Evolutionary conservation across 1,140 invertebrate genomes (phyloP), one percentile per base, ranked within the genome.

Genomic region (Papilio polytes): DNA sequence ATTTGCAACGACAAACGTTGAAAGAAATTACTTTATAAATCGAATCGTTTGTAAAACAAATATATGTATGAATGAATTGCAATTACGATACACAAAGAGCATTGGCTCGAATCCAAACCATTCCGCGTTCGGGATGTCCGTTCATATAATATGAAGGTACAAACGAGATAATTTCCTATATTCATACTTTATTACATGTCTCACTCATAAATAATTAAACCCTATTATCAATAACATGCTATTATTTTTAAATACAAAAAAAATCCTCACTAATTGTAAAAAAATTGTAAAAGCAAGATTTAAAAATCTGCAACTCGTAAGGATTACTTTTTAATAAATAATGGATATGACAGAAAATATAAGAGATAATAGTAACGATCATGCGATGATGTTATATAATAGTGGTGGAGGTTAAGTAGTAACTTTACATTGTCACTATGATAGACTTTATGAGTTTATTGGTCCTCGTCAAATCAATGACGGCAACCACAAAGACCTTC

Each of bases 401-500:
- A 36, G 63, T 70, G 26, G 2, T 31, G 36, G 63, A 70, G 63
- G 63, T 70, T 70, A 70, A 63, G 36, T 70, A 31, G 63, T 31
- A 26, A 63, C 22, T 26, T 70, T 70, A 70, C 63, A 70, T 31
- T 70, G 63, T 70, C 26, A 70, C 63, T 36, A 18, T 70, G 26
- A 70, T 63, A 63, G 26, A 31, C 2, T 70, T 70, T 70, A 70
- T 70, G 63, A 70, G 63, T 36, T 70, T 70, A 70, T 70, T 70
- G 63, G 26, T 31, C 22, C 26, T 70, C 63, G 18, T 46, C n/a
- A 46, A 44, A 41, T 44, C 73, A 74, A 76, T 53, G 44, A 76
- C 8, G 76, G 31, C 31, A 78, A 78, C 18, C 36, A 44, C 51
- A 26, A 78, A 59, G 76, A 48, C 76, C 76, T 63, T 78, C 76